These are phyloP conservation scores for Cacoxenus indagator DNA, from an alignment of 2,888 invertebrate genomes.

Conservation along the genomic window DNA sequence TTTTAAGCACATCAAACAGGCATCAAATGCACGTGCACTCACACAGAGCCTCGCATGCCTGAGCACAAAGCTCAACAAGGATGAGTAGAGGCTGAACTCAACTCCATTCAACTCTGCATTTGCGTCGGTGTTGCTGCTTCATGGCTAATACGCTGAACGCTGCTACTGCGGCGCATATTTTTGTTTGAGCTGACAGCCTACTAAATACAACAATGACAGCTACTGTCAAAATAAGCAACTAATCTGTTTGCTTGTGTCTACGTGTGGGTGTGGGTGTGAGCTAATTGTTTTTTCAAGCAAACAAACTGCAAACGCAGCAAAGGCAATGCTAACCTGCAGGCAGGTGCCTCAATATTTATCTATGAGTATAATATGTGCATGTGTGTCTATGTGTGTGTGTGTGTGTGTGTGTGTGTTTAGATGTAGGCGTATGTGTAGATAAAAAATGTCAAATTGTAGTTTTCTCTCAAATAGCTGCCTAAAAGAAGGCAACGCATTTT, in stretches of 20 bases:
- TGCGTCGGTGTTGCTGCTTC: constrained; percentile 16
- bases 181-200: constrained; percentile 43
- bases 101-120: not conserved
- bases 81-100: no score
- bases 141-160: constrained; percentile 7
- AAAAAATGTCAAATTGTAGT: not conserved
- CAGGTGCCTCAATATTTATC: not conserved
- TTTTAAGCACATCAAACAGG: constrained; percentile 18
- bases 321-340: not conserved
- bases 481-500: not conserved
- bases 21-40: not conserved
- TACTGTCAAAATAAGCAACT: constrained; percentile 59
- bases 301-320: not conserved
- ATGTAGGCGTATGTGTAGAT: no score
- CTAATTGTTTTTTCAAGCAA: constrained; percentile 11
- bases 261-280: not conserved
- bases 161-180: constrained; percentile 29
- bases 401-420: not conserved
- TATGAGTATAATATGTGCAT: no score
- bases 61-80: not conserved
- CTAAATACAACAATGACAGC: constrained; percentile 59
- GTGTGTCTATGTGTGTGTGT: not conserved
- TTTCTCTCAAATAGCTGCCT: not conserved
- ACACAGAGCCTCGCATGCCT: not conserved
- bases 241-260: constrained; percentile 38